These are phyloP conservation scores for Diaperis boleti DNA, from an alignment of 2,888 invertebrate genomes.

Conservation along the genomic window DNA sequence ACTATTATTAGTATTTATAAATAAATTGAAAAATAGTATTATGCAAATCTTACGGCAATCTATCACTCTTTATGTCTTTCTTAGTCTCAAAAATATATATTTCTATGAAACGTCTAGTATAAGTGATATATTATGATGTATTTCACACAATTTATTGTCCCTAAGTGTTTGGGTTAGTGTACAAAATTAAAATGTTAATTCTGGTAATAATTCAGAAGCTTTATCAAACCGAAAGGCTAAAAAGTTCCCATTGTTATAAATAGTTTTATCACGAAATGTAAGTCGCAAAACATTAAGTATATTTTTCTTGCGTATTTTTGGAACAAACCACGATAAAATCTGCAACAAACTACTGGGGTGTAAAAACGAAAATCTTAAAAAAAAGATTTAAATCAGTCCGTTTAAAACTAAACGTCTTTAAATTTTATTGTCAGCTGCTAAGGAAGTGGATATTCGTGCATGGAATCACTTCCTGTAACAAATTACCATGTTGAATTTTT, in stretches of 20 bases:
- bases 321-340: background rate
- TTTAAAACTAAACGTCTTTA: slow-evolving; percentile 2
- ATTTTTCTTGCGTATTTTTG: background rate
- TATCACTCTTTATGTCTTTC: too few species aligned
- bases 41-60: too few species aligned
- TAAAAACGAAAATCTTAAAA: background rate
- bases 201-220: background rate
- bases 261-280: slow-evolving; percentile 11
- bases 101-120: too few species aligned
- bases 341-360: slow-evolving; percentile 2
- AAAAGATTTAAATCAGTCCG: background rate
- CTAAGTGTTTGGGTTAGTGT: too few species aligned
- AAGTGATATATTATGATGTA: too few species aligned
- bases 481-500: slow-evolving; percentile 18
- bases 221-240: slow-evolving; percentile 12
- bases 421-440: slow-evolving; percentile 11
- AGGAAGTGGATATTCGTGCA: slow-evolving; percentile 25
- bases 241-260: slow-evolving; percentile 4
- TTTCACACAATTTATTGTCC: too few species aligned
- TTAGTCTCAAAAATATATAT: too few species aligned
- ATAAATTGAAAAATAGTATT: too few species aligned
- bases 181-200: slow-evolving; percentile 14
- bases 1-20: too few species aligned
- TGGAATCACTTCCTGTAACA: slow-evolving; percentile 26
- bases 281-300: background rate